Conservation (phyloP, 2,797 vertebrate genomes). For the Diplodus puntazzo region DNA sequence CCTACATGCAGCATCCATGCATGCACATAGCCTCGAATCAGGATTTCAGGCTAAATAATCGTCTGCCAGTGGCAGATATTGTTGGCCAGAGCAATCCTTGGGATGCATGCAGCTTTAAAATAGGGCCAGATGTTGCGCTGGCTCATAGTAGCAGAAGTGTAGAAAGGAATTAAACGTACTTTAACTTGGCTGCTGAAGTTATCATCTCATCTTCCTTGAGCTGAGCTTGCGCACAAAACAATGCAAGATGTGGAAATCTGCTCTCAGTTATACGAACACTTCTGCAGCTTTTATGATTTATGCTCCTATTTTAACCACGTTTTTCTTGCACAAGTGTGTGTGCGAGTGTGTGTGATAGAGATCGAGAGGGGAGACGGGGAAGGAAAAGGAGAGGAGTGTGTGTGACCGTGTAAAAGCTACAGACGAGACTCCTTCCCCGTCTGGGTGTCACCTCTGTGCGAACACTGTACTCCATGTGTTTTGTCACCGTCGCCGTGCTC, state of each 20-base stretch:
- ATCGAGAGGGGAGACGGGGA: neutral
- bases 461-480: slow-evolving; percentile 52
- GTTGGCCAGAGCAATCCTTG: neutral
- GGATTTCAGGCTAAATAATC: neutral
- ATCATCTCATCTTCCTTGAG: neutral
- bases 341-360: neutral
- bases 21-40: neutral
- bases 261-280: neutral
- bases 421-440: slow-evolving; percentile 40
- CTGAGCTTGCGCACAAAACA: neutral
- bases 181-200: neutral
- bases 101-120: neutral
- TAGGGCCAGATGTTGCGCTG: neutral
- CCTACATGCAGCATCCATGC: neutral
- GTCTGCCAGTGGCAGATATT: neutral
- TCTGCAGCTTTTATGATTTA: neutral
- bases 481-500: slow-evolving; percentile 51
- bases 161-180: neutral
- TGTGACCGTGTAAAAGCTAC: slow-evolving; percentile 8
- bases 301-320: neutral
- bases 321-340: neutral
- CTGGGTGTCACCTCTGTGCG: slow-evolving; percentile 64
- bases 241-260: neutral
- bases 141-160: neutral
- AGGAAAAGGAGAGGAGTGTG: neutral